Evolutionary conservation across 1,140 invertebrate species (phyloP).

Genomic region (Neotoxoptera formosana): DNA sequence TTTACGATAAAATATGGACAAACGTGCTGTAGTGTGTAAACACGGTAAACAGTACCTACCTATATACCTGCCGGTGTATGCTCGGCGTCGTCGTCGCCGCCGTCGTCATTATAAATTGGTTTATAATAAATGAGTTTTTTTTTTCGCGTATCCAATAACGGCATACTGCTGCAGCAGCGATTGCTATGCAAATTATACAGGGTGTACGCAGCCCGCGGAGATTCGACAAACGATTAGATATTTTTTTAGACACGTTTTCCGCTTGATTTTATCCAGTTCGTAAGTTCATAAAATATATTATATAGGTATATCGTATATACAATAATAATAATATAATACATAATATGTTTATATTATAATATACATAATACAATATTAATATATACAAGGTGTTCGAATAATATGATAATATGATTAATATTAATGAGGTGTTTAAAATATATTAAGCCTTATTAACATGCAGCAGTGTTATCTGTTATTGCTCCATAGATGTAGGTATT

Average conservation of each 20-base stretch:
- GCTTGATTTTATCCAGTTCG: not conserved
- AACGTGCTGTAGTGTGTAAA: not conserved
- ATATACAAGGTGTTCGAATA: no score
- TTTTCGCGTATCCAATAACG: not conserved
- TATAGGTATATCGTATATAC: no score
- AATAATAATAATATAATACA: no score
- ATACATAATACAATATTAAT: no score
- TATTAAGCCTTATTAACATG: no score
- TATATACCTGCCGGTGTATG: not conserved
- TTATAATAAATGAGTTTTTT: not conserved
- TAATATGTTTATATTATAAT: no score
- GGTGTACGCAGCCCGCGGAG: not conserved
- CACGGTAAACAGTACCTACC: not conserved
- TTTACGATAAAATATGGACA: slow-evolving; percentile 16
- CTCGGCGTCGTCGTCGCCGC: no score
- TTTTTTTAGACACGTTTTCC: not conserved
- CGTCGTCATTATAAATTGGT: not conserved
- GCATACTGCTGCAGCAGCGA: not conserved
- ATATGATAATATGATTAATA: no score
- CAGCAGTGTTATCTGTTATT: no score
- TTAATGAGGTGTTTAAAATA: no score
- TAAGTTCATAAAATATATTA: not conserved
- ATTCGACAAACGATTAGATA: no score
- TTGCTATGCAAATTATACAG: not conserved
- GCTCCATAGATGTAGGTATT: no score